A percentile compares a stretch with the other conserved stretches of the same genome.
Conservation (phyloP, 2,888 invertebrate species). For the Athrips mouffetella region DNA sequence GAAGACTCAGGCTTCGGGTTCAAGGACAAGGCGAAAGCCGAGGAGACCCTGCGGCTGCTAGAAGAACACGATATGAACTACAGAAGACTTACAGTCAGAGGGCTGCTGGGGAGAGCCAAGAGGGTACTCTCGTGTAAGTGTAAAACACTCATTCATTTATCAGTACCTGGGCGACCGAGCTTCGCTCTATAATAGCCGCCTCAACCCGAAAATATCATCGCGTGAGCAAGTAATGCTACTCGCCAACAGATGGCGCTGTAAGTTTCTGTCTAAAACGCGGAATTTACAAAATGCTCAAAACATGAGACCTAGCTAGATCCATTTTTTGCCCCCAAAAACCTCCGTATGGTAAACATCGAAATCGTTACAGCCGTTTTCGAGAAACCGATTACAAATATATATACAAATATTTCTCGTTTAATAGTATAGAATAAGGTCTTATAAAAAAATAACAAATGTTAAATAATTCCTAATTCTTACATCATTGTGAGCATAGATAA, state of each 20-base stretch:
- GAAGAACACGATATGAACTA: constrained; percentile 82
- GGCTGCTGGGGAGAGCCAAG: constrained; percentile 42
- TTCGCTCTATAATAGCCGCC: too few relatives aligned
- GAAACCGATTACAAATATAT: not conserved
- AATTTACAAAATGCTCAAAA: too few relatives aligned
- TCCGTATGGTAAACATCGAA: too few relatives aligned
- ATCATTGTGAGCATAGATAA: constrained; percentile 1
- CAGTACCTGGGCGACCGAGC: not conserved
- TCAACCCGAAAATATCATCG: too few relatives aligned
- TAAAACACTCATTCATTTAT: not conserved
- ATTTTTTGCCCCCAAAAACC: too few relatives aligned
- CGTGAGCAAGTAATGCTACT: too few relatives aligned
- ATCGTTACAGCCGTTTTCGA: not conserved
- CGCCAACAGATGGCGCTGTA: too few relatives aligned
- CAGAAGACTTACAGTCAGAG: constrained; percentile 63
- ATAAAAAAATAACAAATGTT: too few relatives aligned
- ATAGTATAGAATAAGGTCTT: too few relatives aligned
- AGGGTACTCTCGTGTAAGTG: constrained; percentile 45
- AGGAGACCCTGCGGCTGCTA: constrained; percentile 81
- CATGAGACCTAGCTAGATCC: too few relatives aligned
- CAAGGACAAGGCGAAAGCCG: constrained; percentile 84
- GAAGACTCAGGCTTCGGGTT: constrained; percentile 83
- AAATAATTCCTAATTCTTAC: not conserved
- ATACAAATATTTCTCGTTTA: too few relatives aligned
- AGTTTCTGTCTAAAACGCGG: too few relatives aligned